Evolutionary conservation across 2,113 vertebrate species (phyloP).

Genomic region (Dasyornis broadbenti): DNA sequence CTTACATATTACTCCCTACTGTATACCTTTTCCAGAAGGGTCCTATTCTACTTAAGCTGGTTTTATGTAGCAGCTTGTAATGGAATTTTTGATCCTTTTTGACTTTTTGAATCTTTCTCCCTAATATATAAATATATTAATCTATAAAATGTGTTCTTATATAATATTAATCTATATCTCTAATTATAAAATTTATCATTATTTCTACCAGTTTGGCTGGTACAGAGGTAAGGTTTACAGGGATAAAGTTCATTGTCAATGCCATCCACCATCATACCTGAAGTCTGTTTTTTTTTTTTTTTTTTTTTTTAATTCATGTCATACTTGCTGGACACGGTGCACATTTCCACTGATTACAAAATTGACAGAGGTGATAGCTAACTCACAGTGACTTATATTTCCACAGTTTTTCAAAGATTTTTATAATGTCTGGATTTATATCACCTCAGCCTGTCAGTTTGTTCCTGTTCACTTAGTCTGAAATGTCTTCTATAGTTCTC

Average conservation of each 20-base stretch:
- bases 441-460: not conserved
- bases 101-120: not conserved
- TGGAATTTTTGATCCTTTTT: not conserved
- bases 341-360: not conserved
- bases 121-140: not conserved
- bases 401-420: not conserved
- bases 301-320: not conserved
- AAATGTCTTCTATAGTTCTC: not conserved
- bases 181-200: not conserved
- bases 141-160: not conserved
- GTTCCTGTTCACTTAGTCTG: not conserved
- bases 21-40: not conserved
- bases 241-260: not conserved
- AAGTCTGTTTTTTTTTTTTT: not conserved
- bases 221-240: not conserved
- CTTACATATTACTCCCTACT: not conserved
- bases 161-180: not conserved
- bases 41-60: not conserved
- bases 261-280: not conserved
- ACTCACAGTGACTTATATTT: not conserved
- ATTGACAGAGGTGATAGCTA: not conserved
- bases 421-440: not conserved
- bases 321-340: not conserved
- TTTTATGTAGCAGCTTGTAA: not conserved
- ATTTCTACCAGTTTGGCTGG: not conserved